A percentile compares a stretch with the other conserved stretches of the same genome.
Conservation (phyloP, 2,113 vertebrate species). For the Cololabis saira region DNA sequence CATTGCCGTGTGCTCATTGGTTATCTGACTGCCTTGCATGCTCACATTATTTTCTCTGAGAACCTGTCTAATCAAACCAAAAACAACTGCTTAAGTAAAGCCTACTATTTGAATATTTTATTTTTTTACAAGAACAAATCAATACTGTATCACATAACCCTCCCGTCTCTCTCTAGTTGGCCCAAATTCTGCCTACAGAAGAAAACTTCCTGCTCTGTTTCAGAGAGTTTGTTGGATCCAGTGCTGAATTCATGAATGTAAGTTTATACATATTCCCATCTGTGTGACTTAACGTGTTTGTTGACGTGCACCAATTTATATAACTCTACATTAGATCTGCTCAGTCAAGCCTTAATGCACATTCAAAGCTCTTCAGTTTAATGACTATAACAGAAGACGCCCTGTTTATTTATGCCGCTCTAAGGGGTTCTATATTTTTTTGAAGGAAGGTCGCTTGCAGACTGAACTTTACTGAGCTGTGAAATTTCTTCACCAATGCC, state of each 20-base stretch:
- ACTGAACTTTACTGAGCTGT: constrained; percentile 33
- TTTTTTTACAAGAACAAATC: too few species aligned
- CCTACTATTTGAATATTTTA: too few species aligned
- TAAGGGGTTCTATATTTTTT: constrained; percentile 7
- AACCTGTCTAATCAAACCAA: background rate
- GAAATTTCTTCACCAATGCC: constrained; percentile 17
- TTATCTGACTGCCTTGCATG: too few species aligned
- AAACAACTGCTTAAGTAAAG: too few species aligned
- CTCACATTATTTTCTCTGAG: too few species aligned
- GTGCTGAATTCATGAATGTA: constrained; percentile 94
- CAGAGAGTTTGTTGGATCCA: constrained; percentile 94
- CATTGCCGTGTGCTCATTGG: too few species aligned
- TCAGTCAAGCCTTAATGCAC: constrained; percentile 3
- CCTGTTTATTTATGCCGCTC: background rate
- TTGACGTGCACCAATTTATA: background rate
- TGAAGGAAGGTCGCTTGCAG: constrained; percentile 5
- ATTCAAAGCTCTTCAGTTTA: constrained; percentile 4
- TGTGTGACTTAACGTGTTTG: background rate
- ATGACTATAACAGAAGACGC: background rate
- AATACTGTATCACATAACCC: background rate
- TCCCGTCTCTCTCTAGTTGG: constrained; percentile 81
- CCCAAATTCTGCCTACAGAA: constrained; percentile 95
- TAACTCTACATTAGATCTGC: constrained; percentile 13
- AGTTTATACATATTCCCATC: constrained; percentile 49
- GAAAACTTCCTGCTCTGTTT: constrained; percentile 98